Evolutionary conservation across 1,140 invertebrate species (phyloP).

Genomic region (Whitmania pigra): DNA sequence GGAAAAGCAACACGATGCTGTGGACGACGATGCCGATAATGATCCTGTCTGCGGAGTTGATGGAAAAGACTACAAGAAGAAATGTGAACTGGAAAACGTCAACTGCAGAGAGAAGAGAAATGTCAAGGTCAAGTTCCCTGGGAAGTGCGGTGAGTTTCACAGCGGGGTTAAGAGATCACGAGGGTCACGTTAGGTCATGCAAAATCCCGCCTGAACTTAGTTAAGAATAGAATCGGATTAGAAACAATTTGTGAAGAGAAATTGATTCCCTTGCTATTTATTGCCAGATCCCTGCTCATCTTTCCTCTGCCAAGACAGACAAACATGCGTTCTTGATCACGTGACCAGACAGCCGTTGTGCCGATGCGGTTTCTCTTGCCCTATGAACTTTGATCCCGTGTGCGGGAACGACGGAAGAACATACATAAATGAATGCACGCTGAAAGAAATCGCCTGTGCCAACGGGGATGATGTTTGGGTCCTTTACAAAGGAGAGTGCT

Average conservation of each 20-base stretch:
- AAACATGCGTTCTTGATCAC: conserved; percentile 69
- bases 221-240: not conserved
- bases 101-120: conserved; percentile 66
- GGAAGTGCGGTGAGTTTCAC: conserved; percentile 61
- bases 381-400: conserved; percentile 54
- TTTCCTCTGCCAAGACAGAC: conserved; percentile 60
- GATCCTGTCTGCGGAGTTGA: conserved; percentile 60
- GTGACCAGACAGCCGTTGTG: conserved; percentile 58
- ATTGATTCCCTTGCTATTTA: not conserved
- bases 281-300: conserved; percentile 64
- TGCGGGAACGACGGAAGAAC: conserved; percentile 71
- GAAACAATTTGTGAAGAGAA: not conserved
- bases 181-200: not conserved
- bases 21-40: not conserved
- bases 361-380: conserved; percentile 62
- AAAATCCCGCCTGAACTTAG: no score
- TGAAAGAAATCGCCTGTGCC: conserved; percentile 41
- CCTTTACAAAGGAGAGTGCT: conserved; percentile 41
- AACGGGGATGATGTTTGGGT: conserved; percentile 29
- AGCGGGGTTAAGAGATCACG: not conserved
- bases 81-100: conserved; percentile 62
- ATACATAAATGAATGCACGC: conserved; percentile 69
- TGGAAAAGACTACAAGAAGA: conserved; percentile 62
- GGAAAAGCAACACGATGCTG: not conserved
- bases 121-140: conserved; percentile 65